Conservation (phyloP, 64 coral and sea anemone genomes). For the Trachythela sp. region DNA sequence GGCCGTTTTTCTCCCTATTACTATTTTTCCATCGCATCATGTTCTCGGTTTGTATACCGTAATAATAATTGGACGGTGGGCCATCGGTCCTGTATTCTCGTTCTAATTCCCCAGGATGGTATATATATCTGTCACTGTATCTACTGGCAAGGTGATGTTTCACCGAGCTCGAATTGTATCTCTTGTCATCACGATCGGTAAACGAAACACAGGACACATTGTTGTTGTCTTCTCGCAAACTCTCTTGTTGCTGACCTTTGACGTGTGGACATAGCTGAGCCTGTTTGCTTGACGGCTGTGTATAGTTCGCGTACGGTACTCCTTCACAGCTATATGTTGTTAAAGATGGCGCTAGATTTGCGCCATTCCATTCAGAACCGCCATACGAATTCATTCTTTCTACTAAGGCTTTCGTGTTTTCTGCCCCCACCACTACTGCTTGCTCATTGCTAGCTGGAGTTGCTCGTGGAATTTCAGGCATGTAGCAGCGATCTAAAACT, state of each 20-base stretch:
- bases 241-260: conserved; percentile 23
- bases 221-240: conserved; percentile 27
- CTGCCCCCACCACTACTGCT: conserved; percentile 15
- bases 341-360: not conserved
- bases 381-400: conserved; percentile 3
- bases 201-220: conserved; percentile 22
- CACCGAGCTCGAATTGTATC: not conserved
- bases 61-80: conserved; percentile 1
- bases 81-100: not conserved
- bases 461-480: conserved; percentile 25
- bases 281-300: conserved; percentile 33
- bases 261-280: conserved; percentile 23
- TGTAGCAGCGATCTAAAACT: conserved; percentile 21
- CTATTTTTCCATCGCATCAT: conserved; percentile 5
- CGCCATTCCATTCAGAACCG: not conserved
- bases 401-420: conserved; percentile 1
- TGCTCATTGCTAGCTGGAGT: conserved; percentile 31
- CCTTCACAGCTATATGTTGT: not conserved
- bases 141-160: conserved; percentile 8
- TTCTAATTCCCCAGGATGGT: conserved; percentile 9
- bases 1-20: conserved; percentile 13
- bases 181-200: conserved; percentile 9
- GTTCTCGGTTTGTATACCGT: not conserved
- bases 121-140: not conserved
- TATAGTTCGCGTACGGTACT: not conserved